A percentile compares a stretch with the other conserved stretches of the same genome.
phyloP scores from a whole-genome alignment of 1,140 invertebrate species.

The Bombyx mori region DNA sequence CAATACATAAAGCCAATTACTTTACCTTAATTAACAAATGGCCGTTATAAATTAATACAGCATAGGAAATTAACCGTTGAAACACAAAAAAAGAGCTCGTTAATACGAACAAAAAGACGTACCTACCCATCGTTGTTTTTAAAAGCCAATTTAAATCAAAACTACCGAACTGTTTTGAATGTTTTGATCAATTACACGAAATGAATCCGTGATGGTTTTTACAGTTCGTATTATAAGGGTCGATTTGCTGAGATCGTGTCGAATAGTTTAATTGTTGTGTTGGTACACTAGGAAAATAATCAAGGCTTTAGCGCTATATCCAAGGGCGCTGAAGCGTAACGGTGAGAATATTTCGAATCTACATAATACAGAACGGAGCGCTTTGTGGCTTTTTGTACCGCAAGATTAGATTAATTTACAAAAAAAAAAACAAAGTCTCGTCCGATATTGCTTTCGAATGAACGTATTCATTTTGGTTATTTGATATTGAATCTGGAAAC shows the following conservation, averaged over 20 bases:
- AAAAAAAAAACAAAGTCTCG: not conserved
- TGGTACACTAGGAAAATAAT: conserved; percentile 60
- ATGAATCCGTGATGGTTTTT: conserved; percentile 36
- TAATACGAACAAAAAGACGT: too few relatives aligned
- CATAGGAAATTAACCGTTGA: too few relatives aligned
- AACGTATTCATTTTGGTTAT: too few relatives aligned
- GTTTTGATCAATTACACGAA: conserved; percentile 27
- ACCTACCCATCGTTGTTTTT: not conserved
- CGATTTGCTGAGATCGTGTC: conserved; percentile 48
- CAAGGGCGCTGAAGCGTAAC: conserved; percentile 53
- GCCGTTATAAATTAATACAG: too few relatives aligned
- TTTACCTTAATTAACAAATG: too few relatives aligned
- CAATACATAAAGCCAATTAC: too few relatives aligned
- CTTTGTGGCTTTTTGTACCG: conserved; percentile 45
- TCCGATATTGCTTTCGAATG: too few relatives aligned
- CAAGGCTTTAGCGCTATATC: conserved; percentile 57
- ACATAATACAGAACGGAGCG: conserved; percentile 55
- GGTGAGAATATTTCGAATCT: conserved; percentile 61
- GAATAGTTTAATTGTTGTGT: conserved; percentile 65
- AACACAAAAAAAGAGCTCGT: too few relatives aligned
- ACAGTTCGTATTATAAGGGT: conserved; percentile 36
- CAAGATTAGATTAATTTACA: conserved; percentile 29
- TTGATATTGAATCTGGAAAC: too few relatives aligned
- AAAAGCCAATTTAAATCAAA: not conserved
- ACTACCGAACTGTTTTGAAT: conserved; percentile 11